phyloP scores from a whole-genome alignment of 2,113 vertebrate genomes.

The Clarias magur region DNA sequence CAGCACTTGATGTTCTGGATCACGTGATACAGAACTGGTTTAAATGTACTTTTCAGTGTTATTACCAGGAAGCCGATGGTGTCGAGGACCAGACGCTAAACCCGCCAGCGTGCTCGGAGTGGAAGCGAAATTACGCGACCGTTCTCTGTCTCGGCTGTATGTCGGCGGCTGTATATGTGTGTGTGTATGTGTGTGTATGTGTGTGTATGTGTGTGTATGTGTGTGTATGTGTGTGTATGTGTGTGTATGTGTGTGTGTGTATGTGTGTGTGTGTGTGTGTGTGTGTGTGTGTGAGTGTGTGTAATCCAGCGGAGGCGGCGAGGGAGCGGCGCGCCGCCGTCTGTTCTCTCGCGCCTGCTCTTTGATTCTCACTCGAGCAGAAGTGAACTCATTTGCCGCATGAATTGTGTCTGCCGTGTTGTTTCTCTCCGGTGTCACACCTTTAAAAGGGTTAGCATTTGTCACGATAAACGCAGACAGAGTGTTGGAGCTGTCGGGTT shows the following conservation, averaged over 20 bases:
- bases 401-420: conserved; percentile 23
- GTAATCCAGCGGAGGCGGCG: conserved; percentile 4
- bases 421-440: conserved; percentile 20
- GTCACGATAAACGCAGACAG: conserved; percentile 14
- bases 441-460: conserved; percentile 24
- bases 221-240: background rate
- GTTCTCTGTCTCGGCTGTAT: background rate
- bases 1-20: too few species aligned
- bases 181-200: background rate
- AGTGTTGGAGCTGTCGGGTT: conserved; percentile 21
- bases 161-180: background rate
- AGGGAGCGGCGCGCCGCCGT: background rate
- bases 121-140: conserved; percentile 13
- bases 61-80: background rate
- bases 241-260: background rate
- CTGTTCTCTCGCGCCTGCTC: conserved; percentile 23
- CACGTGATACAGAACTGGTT: too few species aligned
- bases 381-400: conserved; percentile 37
- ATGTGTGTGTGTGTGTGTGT: background rate
- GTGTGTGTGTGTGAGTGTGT: background rate
- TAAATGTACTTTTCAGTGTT: background rate
- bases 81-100: background rate
- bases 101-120: background rate
- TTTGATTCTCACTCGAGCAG: conserved; percentile 40
- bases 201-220: background rate